phyloP scores from a whole-genome alignment of 2,797 vertebrate genomes.

The Poeciliopsis gracilis region DNA sequence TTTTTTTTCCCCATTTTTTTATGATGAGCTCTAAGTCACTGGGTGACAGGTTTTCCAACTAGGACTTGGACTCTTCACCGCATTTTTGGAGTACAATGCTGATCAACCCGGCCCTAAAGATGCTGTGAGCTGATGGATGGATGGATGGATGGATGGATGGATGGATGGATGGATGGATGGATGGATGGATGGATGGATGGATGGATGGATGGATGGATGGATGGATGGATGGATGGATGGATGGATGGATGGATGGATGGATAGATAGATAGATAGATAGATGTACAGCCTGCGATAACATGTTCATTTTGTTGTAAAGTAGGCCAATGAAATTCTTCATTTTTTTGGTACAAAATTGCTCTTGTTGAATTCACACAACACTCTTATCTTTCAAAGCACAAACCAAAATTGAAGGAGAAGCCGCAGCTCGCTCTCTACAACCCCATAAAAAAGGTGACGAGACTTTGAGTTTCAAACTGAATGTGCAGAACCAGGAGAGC shows the following conservation, averaged over 20 bases:
- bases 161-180: neutral
- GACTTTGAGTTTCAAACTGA: neutral
- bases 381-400: neutral
- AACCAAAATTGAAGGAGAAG: neutral
- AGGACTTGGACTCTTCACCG: neutral
- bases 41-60: neutral
- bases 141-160: neutral
- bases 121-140: neutral
- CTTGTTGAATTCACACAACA: neutral
- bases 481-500: neutral
- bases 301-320: neutral
- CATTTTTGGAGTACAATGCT: neutral
- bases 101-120: neutral
- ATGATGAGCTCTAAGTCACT: neutral
- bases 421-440: constrained; percentile 22
- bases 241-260: neutral
- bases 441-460: constrained; percentile 5
- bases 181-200: neutral
- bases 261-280: too few relatives aligned
- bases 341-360: neutral
- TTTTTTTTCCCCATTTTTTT: neutral
- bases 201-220: neutral
- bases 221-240: neutral
- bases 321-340: neutral
- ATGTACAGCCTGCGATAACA: neutral